Evolutionary conservation across 2,113 vertebrate species (phyloP), one percentile per base, ranked within the genome.

Genomic region (Serinus canaria): DNA sequence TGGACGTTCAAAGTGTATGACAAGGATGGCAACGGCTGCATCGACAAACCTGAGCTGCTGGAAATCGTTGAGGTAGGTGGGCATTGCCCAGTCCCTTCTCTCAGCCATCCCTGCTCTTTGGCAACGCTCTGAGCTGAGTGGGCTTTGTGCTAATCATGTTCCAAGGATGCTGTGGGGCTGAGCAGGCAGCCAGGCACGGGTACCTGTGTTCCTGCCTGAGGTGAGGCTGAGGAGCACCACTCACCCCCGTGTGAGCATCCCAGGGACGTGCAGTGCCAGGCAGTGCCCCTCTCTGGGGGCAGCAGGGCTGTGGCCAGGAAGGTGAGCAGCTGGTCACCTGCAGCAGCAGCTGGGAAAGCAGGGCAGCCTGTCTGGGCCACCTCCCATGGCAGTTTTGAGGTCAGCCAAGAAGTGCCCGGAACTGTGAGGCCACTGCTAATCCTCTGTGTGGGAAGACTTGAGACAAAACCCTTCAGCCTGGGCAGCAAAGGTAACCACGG

Each of bases 1-100:
- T 99, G 99, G 99, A 99, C 99, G 4, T 99, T 99, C 97, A 99
- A 99, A 96, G 98, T 99, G 87, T 99, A 99, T 8, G 99, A 99
- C 97, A 99, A 99, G 95, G 99, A 99, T 83, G 98, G 98, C 33
- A 99, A 99, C 12, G 99, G 99, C 87, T 99, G 98, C 97, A 99
- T 99, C 30, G 99, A 99, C 94, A 99, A 98, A 95, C 97, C 97
- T 27, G 99, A 99, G 97, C 99, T 99, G 37, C 98, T 99, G 74
- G 99, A 99, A 98, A 99, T 99, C 20, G 98, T 99, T 83, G 98
- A 99, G 98, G 99, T 99, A 95, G 97, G 97, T 46, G 59, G 47
- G 53, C 66, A 52, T 93, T 96, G 83, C 95, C 79, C 60, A 15
- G 94, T 31, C 27, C 2, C 50, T 9, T 9, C 6, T 74, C 83